Evolutionary conservation across 2,888 invertebrate species (phyloP), one percentile per base, ranked within the genome.

Genomic region (Ecliptopera silaceata): DNA sequence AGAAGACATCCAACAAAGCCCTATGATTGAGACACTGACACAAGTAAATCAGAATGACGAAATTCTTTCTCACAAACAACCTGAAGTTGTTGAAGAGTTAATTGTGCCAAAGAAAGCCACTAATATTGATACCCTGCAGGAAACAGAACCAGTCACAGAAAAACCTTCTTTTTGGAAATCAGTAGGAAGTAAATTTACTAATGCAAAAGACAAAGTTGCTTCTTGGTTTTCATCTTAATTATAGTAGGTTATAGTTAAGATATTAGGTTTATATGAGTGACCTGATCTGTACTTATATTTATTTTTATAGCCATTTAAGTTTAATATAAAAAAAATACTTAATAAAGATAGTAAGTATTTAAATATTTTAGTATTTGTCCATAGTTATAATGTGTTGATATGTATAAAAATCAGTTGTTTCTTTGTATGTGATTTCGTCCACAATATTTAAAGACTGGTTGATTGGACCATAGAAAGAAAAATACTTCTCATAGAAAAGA

Each of bases 81-180:
- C 48, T 31, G 61, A 56, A 39, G 52, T 60, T 42, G 29, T 46
- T 22, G 66, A 61, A 59, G 51, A 61, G 51, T 39, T 51, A 43
- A 52, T 56, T 50, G 59, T 63, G 5, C 58, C 60, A 57, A 64
- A 67, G 54, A 47, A 61, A 50, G 67, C 66, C 48, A 43, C 56
- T 42, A 65, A 61, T 42, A 65, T 67, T 53, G 55, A 64, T 52
- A 29, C 72, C 54, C 66, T 81, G 61, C 57, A 64, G 65, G 77
- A 75, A 32, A n/a, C 3, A 46, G 47, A 52, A 22, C 1, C 8
- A 20, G 34, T 63, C n/a, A 79, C 82, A 61, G 81, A 84, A 70
- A 80, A 88, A 48, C 75, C 88, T 43, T 90, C 93, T 15, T 93
- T 94, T 72, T 94, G 94, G 94, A 82, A 80, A 56, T 88, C 84